Conservation (phyloP, 2,888 invertebrate species). For the Arrhopalites spinosus region DNA sequence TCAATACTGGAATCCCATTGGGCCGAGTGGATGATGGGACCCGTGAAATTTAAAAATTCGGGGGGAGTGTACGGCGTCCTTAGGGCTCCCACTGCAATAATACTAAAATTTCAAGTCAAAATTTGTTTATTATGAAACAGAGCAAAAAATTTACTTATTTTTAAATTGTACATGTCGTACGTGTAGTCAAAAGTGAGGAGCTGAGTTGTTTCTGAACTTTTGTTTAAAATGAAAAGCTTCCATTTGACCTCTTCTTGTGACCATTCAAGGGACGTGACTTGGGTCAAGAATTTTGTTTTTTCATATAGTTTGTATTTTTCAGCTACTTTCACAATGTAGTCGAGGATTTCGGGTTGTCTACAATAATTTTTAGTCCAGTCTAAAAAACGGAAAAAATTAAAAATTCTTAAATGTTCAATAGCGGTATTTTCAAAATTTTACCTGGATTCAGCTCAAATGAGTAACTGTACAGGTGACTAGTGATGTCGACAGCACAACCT, state of each 20-base stretch:
- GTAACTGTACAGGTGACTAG: conserved; percentile 50
- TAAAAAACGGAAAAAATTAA: conserved; percentile 5
- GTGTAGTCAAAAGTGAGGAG: not conserved
- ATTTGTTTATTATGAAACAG: not conserved
- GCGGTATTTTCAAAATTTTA: conserved; percentile 16
- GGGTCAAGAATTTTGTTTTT: not conserved
- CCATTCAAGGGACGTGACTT: not conserved
- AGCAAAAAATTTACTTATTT: not conserved
- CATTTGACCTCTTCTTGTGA: not conserved
- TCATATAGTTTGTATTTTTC: conserved; percentile 47
- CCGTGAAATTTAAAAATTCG: conserved; percentile 43
- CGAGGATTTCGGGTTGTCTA: conserved; percentile 43
- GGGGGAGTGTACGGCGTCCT: conserved; percentile 41
- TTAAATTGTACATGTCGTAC: not conserved
- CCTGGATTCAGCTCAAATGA: conserved; percentile 52
- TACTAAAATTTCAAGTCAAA: not conserved
- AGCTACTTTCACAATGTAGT: conserved; percentile 43
- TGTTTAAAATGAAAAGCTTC: not conserved
- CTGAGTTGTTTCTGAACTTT: not conserved
- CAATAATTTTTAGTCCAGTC: conserved; percentile 47
- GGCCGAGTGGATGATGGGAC: conserved; percentile 45
- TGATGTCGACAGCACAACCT: conserved; percentile 49
- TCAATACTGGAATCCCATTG: conserved; percentile 43
- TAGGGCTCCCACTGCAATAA: conserved; percentile 8
- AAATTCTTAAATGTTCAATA: not conserved